Percentiles rank a stretch among this genome's conserved stretches.
Evolutionary conservation across 2,113 vertebrate species (phyloP).

Genomic region (Notothenia rossii): DNA sequence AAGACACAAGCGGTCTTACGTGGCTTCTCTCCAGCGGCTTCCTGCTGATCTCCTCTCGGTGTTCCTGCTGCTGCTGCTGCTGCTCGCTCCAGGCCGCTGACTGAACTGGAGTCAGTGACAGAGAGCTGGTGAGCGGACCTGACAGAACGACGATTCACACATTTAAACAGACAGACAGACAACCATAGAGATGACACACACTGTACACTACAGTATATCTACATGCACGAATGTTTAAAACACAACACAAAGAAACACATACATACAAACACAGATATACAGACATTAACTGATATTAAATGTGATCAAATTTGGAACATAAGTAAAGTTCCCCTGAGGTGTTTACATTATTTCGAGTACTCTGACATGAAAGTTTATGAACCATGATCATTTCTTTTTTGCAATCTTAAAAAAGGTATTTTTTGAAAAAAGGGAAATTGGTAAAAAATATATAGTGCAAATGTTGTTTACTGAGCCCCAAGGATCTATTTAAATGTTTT

Average conservation of each 20-base stretch:
- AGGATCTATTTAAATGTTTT: no score
- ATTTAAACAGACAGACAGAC: constrained; percentile 12
- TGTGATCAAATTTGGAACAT: not conserved
- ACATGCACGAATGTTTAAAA: not conserved
- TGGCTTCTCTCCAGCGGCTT: constrained; percentile 88
- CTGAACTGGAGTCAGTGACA: constrained; percentile 92
- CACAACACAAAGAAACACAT: constrained; percentile 6
- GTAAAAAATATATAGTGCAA: no score
- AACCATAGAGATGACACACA: not conserved
- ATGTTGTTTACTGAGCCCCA: no score
- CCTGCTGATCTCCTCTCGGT: constrained; percentile 88
- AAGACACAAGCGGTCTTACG: constrained; percentile 32
- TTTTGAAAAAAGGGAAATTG: no score
- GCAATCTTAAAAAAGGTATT: no score
- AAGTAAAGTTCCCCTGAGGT: not conserved
- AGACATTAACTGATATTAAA: not conserved
- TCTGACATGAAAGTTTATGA: not conserved
- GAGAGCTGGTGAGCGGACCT: constrained; percentile 88
- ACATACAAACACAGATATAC: constrained; percentile 13
- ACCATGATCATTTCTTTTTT: no score
- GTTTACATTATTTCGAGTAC: not conserved
- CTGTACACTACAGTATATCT: not conserved
- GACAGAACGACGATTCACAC: constrained; percentile 47
- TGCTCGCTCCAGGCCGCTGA: constrained; percentile 90
- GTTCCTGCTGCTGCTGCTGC: constrained; percentile 80